Evolutionary conservation across 2,797 vertebrate species (phyloP).

Genomic region (Alfaro cultratus): DNA sequence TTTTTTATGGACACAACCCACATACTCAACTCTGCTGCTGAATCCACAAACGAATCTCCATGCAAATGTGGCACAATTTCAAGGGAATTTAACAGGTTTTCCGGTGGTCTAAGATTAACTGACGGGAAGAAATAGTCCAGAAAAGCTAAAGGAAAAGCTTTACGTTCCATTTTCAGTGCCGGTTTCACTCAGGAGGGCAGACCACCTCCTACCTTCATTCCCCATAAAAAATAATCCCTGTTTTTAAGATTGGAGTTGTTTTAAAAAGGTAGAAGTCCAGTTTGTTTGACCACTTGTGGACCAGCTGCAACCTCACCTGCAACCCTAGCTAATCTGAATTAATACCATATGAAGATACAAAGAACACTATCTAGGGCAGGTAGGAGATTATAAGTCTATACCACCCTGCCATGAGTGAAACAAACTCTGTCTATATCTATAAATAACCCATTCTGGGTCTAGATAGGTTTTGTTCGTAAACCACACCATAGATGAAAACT

Average conservation of each 20-base stretch:
- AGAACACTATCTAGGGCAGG: background rate
- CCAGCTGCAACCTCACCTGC: background rate
- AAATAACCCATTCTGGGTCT: slow-evolving; percentile 62
- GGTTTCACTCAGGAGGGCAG: background rate
- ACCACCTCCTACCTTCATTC: background rate
- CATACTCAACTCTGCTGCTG: too few relatives aligned
- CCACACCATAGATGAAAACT: slow-evolving; percentile 16
- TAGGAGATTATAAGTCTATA: slow-evolving; percentile 29
- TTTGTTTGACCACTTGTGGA: background rate
- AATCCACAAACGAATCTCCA: background rate
- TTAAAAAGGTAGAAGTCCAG: background rate
- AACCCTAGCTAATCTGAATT: background rate
- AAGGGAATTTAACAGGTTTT: background rate
- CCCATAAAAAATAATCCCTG: background rate
- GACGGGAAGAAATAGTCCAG: background rate
- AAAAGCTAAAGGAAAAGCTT: background rate
- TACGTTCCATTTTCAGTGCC: background rate
- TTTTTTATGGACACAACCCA: background rate
- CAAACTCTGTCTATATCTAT: slow-evolving; percentile 66
- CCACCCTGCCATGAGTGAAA: slow-evolving; percentile 60
- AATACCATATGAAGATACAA: background rate
- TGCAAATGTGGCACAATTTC: background rate
- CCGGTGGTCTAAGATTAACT: background rate
- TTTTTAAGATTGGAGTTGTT: background rate
- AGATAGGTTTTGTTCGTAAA: slow-evolving; percentile 32